Evolutionary conservation across 2,797 vertebrate species (phyloP), one percentile per base, ranked within the genome.

Genomic region (Zalophus californianus): DNA sequence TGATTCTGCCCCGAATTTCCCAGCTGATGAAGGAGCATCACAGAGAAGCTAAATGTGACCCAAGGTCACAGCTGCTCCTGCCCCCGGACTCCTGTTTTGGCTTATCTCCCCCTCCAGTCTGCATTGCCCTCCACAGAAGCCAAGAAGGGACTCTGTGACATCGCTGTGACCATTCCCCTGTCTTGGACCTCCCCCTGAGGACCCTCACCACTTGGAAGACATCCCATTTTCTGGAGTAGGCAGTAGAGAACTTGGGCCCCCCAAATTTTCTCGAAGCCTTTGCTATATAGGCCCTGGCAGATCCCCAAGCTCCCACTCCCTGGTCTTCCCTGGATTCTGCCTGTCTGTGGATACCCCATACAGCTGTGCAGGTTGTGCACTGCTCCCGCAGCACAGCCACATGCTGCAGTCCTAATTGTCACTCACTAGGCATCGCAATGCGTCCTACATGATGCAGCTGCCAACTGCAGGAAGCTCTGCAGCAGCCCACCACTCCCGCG

Each of bases 341-440:
- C 85, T 14, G 0, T 13, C 38, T 90, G 87, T 13, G n/a, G 73
- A 21, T 0, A 9, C 18, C 15, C 27, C 75, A 1, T 6, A 60
- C 62, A 64, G 72, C 54, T 32, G 52, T 5, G 2, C 9, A 14
- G 25, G 35, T 5, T 27, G 50, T 0, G 0, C 38, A 14, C 23
- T 2, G 41, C n/a, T 35, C 12, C 0, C 16, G 41, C n/a, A 1
- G 12, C 64, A 1, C 54, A 0, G 16, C 32, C 38, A 8, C 60
- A 3, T 0, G 3, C 78, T 44, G 44, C 78, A 21, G 79, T 23
- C 58, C 64, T 83, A 7, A 54, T 13, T 41, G 86, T 60, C 87
- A 78, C 70, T 50, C 32, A 1, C 10, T 0, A 38, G 35, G 27
- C 77, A 35, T 75, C 4, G 0, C 66, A 7, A 0, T 3, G 10